Base-by-base conservation (phyloP, 2,113 vertebrate species). In the Scomber scombrus region DNA sequence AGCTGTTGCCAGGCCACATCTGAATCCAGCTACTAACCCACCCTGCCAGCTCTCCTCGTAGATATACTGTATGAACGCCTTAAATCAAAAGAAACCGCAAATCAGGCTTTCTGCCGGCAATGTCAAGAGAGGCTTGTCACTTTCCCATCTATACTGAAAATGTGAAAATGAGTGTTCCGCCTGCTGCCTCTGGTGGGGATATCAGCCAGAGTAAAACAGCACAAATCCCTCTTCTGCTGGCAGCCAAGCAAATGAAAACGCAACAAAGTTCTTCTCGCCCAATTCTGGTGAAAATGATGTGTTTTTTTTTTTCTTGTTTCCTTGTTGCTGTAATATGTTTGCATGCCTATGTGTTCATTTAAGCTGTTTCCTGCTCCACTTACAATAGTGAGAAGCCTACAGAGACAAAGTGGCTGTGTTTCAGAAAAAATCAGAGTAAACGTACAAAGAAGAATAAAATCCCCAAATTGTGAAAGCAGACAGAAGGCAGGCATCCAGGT, bases 111-210 rank as follows among this genome's bases (percentile, higher is more conserved):
- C 55, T 62, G 40, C 40, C 77, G 61, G 71, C 2, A 16, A 19
- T 23, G 47, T 72, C 64, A 85, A 61, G 72, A 71, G 72, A 62
- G 9, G 34, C 47, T 71, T 79, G 64, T 85, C 76, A 81, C 46
- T 75, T 80, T 66, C 19, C 23, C 43, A 51, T 74, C 72, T 50
- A 49, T 26, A 21, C 61, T 78, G 55, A 68, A 73, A 78, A 81
- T 68, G 80, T 76, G 68, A 79, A 71, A 84, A 77, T 45, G 58
- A 85, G 60, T 26, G 21, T 81, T 82, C 49, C 1, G 10, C 34
- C 71, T 18, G 66, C 61, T 71, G 69, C 29, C 51, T 60, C 79
- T 61, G 34, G 46, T 31, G 72, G 69, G 69, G 75, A 74, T 57
- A 71, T 54, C 56, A 55, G 56, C 49, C 15, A 4, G 46, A 64